A percentile compares a stretch with the other conserved stretches of the same genome.
Evolutionary conservation across 2,888 invertebrate species (phyloP).

Genomic region (Elegia similella): DNA sequence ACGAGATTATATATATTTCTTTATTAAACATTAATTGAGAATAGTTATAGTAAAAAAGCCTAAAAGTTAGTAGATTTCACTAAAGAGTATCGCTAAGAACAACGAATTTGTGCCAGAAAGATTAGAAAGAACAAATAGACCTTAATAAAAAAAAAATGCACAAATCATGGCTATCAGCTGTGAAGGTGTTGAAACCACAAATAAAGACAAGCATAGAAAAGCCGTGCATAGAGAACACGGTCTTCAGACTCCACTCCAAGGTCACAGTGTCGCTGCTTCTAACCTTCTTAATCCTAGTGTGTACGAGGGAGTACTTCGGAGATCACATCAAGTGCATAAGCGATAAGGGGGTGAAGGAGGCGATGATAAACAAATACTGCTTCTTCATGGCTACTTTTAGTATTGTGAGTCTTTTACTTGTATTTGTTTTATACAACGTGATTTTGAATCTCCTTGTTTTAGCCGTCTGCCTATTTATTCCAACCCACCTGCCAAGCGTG

Average conservation of each 20-base stretch:
- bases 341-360: conserved; percentile 82
- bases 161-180: neutral
- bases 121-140: neutral
- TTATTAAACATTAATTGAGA: neutral
- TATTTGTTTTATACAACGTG: no score
- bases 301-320: conserved; percentile 92
- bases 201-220: conserved; percentile 37
- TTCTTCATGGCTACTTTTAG: conserved; percentile 92
- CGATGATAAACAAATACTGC: conserved; percentile 93
- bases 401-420: conserved; percentile 81
- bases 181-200: neutral
- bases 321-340: conserved; percentile 95
- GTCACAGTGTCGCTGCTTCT: conserved; percentile 89
- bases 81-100: no score
- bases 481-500: no score
- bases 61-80: no score
- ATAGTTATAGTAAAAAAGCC: no score
- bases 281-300: conserved; percentile 89
- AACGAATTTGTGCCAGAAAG: no score
- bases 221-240: conserved; percentile 86
- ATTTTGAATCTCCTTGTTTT: no score
- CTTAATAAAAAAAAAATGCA: neutral
- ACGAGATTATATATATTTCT: neutral
- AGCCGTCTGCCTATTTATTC: no score
- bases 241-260: conserved; percentile 93